Base-by-base conservation (phyloP, 2,113 vertebrate genomes). In the Spermophilus dauricus region DNA sequence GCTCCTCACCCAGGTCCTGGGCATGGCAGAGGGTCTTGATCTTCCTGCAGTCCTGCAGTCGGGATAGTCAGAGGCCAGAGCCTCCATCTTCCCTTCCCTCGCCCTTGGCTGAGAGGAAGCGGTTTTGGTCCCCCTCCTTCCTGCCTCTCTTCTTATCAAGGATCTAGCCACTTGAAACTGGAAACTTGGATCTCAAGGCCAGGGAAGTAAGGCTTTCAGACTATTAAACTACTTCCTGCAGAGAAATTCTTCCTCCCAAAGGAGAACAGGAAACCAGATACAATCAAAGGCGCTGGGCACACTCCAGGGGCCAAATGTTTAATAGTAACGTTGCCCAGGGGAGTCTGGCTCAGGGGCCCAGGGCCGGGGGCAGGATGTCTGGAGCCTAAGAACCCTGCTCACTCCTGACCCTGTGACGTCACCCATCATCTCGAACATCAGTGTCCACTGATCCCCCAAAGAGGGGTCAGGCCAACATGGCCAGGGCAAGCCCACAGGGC, bases 261-360 rank as follows among this genome's bases (percentile, higher is more conserved):
- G 97, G 96, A 97, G 72, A 89, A 85, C 86, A 96, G 98, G 96
- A 97, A 98, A 95, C 87, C 53, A 96, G 97, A 98, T 97, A 97
- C 48, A 81, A 97, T 98, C 96, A 75, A 42, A 97, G 84, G 81
- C 32, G 2, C 92, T 63, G 75, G 75, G 67, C 87, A 86, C 51
- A 89, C 91, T 87, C 94, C 73, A 32, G 95, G 95, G 96, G 76
- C 95, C 96, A 95, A 81, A 89, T 73, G 87, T 81, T 95, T 92
- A 91, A 88, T 14, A 86, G 61, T 70, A 86, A 96, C 45, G 73
- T 83, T 70, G 24, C 96, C 96, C 95, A 58, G 42, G 69, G 97
- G 97, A 97, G 95, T 97, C 91, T 96, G 94, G 77, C 18, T 51
- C 63, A 9, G 84, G 77, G 84, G 18, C 67, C 37, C 0, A 28